A percentile compares a stretch with the other conserved stretches of the same genome.
Evolutionary conservation across 2,797 vertebrate species (phyloP).

Genomic region (Peromyscus eremicus): DNA sequence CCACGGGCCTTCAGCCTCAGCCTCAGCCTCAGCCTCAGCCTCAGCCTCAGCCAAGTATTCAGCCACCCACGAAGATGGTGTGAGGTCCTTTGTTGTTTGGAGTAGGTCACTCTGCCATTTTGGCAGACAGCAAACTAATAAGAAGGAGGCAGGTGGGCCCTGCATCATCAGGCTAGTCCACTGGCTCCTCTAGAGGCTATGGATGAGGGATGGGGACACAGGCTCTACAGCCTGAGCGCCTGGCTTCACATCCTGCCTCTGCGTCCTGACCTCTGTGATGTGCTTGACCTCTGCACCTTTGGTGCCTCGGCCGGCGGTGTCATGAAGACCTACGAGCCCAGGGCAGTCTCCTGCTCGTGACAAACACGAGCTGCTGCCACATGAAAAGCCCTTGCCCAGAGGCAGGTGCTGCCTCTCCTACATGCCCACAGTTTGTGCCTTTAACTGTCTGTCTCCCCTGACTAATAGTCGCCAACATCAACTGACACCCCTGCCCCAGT

Average conservation of each 20-base stretch:
- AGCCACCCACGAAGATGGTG: accelerated
- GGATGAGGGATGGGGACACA: accelerated
- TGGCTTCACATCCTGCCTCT: neutral
- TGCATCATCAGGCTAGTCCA: neutral
- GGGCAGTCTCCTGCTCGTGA: accelerated
- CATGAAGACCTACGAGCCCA: neutral
- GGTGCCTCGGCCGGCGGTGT: accelerated
- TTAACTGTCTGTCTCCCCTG: too few species aligned
- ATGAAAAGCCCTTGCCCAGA: neutral
- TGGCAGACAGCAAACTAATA: too few species aligned
- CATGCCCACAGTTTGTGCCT: neutral
- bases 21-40: too few species aligned
- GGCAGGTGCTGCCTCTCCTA: too few species aligned
- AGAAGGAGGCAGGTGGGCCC: neutral
- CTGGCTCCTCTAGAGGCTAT: neutral
- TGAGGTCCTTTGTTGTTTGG: accelerated
- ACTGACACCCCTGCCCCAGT: accelerated
- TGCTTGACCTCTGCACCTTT: too few species aligned
- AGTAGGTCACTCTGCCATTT: neutral
- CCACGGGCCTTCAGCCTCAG: accelerated
- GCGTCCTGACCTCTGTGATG: neutral
- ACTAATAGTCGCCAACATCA: accelerated
- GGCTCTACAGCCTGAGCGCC: accelerated
- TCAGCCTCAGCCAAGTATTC: neutral
- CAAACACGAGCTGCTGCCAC: neutral